Conservation (phyloP, 2,113 vertebrate genomes). For the Piprites chloris region DNA sequence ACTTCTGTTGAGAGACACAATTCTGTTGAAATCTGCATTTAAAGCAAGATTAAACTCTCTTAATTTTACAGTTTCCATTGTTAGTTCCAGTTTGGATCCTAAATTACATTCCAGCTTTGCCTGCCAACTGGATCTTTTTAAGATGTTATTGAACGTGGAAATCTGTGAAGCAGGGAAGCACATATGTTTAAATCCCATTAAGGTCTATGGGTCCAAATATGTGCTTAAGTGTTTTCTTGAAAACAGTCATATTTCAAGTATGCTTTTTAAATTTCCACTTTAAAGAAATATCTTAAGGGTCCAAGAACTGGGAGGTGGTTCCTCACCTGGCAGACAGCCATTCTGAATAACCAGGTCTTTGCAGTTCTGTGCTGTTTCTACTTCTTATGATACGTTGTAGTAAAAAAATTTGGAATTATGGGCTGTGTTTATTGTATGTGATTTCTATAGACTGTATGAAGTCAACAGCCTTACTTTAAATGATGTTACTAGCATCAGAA, state of each 20-base stretch:
- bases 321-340: neutral
- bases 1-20: neutral
- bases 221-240: conserved; percentile 22
- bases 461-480: neutral
- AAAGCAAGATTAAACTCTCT: neutral
- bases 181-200: conserved; percentile 8
- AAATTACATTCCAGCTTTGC: neutral
- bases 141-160: neutral
- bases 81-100: neutral
- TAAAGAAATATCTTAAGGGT: neutral
- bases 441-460: neutral
- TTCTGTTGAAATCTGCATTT: neutral
- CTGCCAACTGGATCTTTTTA: neutral
- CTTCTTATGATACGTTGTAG: neutral
- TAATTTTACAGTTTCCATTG: conserved; percentile 14
- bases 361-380: neutral
- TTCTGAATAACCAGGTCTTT: neutral
- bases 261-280: neutral
- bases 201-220: conserved; percentile 22
- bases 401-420: neutral
- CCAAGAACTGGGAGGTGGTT: neutral
- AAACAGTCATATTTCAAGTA: neutral
- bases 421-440: neutral
- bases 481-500: neutral
- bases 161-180: neutral